These are phyloP conservation scores for Mus spretus DNA, from an alignment of 2,797 vertebrate species.

Conservation along the genomic window DNA sequence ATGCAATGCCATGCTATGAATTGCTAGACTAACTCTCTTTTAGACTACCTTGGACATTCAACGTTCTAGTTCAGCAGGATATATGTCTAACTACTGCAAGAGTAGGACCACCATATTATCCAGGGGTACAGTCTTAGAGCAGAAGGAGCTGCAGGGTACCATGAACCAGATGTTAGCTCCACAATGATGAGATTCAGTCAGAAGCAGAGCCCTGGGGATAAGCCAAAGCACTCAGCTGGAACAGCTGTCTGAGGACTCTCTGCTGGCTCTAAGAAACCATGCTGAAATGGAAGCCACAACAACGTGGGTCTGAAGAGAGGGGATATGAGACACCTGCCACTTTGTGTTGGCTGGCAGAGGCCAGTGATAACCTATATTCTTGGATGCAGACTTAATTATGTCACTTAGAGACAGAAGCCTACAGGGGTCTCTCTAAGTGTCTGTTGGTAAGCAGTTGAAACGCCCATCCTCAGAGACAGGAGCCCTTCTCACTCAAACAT, in stretches of 20 bases:
- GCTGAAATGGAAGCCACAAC: neutral
- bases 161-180: neutral
- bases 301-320: neutral
- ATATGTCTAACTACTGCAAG: neutral
- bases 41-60: neutral
- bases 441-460: neutral
- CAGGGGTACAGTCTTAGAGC: no score
- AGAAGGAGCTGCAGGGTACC: neutral
- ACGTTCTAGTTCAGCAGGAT: neutral
- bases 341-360: neutral
- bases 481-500: neutral
- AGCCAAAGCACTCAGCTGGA: neutral
- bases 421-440: neutral
- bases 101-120: neutral
- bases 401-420: slow-evolving; percentile 7
- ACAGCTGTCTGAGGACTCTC: neutral
- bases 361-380: neutral
- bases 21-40: neutral
- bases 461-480: neutral
- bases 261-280: neutral
- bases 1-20: no score
- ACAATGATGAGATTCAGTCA: neutral
- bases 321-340: accelerated
- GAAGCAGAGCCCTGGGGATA: neutral
- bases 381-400: neutral